A percentile compares a stretch with the other conserved stretches of the same genome.
phyloP scores from a whole-genome alignment of 2,113 vertebrate species.

The Brienomyrus brachyistius region DNA sequence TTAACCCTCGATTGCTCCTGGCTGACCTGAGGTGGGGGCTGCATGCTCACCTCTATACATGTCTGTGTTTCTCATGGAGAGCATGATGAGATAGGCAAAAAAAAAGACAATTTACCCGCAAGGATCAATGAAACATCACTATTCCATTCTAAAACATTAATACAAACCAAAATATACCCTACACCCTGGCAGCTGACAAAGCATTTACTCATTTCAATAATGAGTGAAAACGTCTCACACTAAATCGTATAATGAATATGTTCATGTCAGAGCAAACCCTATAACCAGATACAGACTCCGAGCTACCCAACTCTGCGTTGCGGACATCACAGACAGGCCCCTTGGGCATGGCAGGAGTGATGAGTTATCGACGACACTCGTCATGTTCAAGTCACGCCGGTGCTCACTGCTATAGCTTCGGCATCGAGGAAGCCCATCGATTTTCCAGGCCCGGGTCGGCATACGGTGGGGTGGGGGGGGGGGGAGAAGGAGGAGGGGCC shows the following conservation, averaged over 20 bases:
- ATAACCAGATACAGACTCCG: background rate
- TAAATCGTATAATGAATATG: background rate
- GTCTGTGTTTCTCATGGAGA: background rate
- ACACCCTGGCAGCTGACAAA: background rate
- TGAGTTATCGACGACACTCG: constrained; percentile 57
- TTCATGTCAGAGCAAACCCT: background rate
- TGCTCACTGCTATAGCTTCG: constrained; percentile 36
- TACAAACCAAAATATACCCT: background rate
- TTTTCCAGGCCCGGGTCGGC: constrained; percentile 21
- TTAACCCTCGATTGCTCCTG: background rate
- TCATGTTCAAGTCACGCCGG: constrained; percentile 49
- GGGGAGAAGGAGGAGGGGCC: background rate
- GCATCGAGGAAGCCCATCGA: constrained; percentile 23
- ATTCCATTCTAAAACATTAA: background rate
- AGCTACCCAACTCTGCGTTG: background rate
- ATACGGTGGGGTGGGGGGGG: background rate
- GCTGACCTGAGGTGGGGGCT: background rate
- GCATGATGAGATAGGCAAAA: background rate
- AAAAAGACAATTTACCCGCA: background rate
- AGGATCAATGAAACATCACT: background rate
- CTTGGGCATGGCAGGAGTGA: constrained; percentile 35
- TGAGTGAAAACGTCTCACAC: background rate
- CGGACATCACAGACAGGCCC: background rate
- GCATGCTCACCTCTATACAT: background rate
- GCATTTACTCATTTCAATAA: background rate